Percentiles rank a stretch among this genome's conserved stretches.
Evolutionary conservation across 2,888 invertebrate genomes (phyloP).

Genomic region (Scaptomyza reducta): DNA sequence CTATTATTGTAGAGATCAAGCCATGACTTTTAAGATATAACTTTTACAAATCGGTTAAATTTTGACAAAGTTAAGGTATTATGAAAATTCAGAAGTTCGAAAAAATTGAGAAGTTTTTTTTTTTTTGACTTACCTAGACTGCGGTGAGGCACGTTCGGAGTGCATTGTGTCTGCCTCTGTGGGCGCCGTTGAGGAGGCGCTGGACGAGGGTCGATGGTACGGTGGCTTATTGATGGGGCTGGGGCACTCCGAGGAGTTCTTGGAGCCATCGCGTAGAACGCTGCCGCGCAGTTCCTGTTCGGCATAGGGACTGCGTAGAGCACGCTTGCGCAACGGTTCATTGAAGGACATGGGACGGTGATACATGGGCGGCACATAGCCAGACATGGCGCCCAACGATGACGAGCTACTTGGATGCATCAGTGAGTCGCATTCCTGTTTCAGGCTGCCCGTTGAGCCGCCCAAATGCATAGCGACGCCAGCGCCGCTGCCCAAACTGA

Average conservation of each 20-base stretch:
- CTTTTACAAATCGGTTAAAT: too few species aligned
- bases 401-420: constrained; percentile 83
- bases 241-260: constrained; percentile 84
- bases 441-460: constrained; percentile 80
- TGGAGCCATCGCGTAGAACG: constrained; percentile 87
- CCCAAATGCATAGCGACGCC: constrained; percentile 75
- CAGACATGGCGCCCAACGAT: constrained; percentile 82
- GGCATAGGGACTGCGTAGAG: constrained; percentile 85
- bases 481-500: constrained; percentile 78
- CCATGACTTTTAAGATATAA: too few species aligned
- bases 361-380: constrained; percentile 84
- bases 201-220: constrained; percentile 84
- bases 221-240: constrained; percentile 84
- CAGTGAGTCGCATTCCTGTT: constrained; percentile 84
- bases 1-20: too few species aligned
- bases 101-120: too few species aligned
- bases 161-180: constrained; percentile 85
- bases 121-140: constrained; percentile 84
- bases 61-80: too few species aligned
- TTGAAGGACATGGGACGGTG: constrained; percentile 83
- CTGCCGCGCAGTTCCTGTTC: constrained; percentile 86
- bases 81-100: too few species aligned
- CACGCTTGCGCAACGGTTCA: constrained; percentile 86
- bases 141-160: constrained; percentile 84
- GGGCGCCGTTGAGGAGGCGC: constrained; percentile 84